Evolutionary conservation across 2,797 vertebrate species (phyloP), one percentile per base, ranked within the genome.

Genomic region (Caiman crocodilus): DNA sequence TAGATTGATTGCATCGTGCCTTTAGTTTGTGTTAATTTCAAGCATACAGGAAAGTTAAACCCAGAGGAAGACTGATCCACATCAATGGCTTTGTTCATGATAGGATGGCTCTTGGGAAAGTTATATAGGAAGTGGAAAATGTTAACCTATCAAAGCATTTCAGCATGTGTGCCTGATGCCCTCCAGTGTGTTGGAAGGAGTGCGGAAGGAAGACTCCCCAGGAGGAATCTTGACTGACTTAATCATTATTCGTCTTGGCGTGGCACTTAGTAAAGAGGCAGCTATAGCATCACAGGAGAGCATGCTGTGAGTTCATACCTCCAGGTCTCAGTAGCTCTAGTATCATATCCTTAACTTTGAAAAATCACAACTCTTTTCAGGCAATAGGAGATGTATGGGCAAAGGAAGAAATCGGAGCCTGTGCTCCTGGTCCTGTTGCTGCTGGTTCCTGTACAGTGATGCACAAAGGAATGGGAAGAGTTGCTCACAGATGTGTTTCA

Each of bases 1-100:
- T 59, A 85, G 56, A 16, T 73, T 74, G 10, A 13, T 91, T 85
- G 14, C 23, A 60, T 3, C 21, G 4, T n/a, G 42, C 20, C 50
- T 80, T 86, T 84, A 30, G 4, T 93, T 87, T 75, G 60, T 28
- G 11, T 35, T 89, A 59, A 76, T 91, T 88, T 83, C n/a, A 76
- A 78, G 56, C 5, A 13, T 50, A 67, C 3, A 75, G 8, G 6
- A 86, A 92, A 85, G 23, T 6, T 75, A 92, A 87, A 79, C 5
- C 16, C 64, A 58, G 7, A 56, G 73, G 23, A 89, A 76, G 14
- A 7, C 14, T 50, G 42, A 50, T 50, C 42, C 42, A 50, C 42
- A 50, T 50, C 42, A 26, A 11, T 10, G 18, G 2, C 55, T 81
- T 88, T 90, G 35, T 42, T 84, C 13, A 5, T 10, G 14, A 26